phyloP scores from a whole-genome alignment of 2,113 vertebrate species.

The Ranitomeya imitator region DNA sequence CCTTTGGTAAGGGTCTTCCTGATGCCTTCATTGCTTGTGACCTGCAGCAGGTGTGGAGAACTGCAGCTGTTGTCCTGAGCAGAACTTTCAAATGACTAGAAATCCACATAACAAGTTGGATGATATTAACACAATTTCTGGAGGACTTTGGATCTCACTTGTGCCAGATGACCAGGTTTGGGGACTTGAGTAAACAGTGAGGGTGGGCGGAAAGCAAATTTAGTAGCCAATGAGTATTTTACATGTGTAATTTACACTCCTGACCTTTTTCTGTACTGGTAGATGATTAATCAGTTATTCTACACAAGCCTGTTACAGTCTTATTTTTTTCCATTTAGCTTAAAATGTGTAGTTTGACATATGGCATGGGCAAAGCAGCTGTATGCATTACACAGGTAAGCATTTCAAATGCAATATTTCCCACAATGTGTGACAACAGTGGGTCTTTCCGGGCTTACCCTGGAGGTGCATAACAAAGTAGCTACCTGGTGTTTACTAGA shows the following conservation, averaged over 20 bases:
- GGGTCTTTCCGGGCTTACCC: too few species aligned
- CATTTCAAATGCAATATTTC: too few species aligned
- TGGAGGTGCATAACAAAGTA: too few species aligned
- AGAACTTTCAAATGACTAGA: slow-evolving; percentile 67
- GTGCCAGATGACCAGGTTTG: slow-evolving; percentile 14
- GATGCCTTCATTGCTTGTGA: slow-evolving; percentile 61
- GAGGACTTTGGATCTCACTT: slow-evolving; percentile 54
- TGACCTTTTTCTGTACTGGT: slow-evolving; percentile 25
- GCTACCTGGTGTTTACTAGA: too few species aligned
- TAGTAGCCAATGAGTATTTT: slow-evolving; percentile 50
- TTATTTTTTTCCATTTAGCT: neutral
- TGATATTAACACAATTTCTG: slow-evolving; percentile 23
- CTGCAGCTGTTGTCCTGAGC: slow-evolving; percentile 61
- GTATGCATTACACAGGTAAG: neutral
- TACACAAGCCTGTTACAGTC: neutral
- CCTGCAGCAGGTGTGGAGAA: slow-evolving; percentile 57
- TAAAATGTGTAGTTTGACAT: neutral
- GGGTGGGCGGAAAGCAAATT: slow-evolving; percentile 47
- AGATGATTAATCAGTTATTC: slow-evolving; percentile 45
- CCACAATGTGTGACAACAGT: too few species aligned
- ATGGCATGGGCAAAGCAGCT: too few species aligned
- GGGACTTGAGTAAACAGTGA: slow-evolving; percentile 24
- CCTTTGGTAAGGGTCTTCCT: slow-evolving; percentile 69
- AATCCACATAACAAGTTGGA: slow-evolving; percentile 69
- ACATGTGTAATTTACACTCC: neutral